phyloP scores from a whole-genome alignment of 1,140 invertebrate species.

The Eubasilissa regina region DNA sequence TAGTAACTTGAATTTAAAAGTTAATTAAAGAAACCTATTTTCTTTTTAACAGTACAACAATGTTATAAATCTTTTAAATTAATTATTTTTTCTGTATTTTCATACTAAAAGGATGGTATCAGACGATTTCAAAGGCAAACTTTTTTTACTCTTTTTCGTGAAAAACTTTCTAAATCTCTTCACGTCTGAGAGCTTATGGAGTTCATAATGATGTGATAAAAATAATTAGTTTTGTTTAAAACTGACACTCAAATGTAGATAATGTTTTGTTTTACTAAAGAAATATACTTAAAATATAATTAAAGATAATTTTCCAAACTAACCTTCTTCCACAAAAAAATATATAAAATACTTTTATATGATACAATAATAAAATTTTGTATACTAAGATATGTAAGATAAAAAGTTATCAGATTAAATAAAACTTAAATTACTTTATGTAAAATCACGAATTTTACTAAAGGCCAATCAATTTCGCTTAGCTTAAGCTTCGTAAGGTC shows the following conservation, averaged over 20 bases:
- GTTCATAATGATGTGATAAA: slow-evolving; percentile 5
- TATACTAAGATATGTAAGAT: too few relatives aligned
- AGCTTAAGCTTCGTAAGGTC: too few relatives aligned
- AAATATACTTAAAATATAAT: too few relatives aligned
- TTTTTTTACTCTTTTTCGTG: background rate
- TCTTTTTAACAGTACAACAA: background rate
- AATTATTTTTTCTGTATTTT: background rate
- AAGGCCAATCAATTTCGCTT: too few relatives aligned
- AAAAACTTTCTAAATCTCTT: slow-evolving; percentile 17
- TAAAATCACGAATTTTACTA: too few relatives aligned
- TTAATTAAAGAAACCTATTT: background rate
- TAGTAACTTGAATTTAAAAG: background rate
- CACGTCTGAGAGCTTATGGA: slow-evolving; percentile 17
- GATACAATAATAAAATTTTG: too few relatives aligned
- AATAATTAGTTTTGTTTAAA: slow-evolving; percentile 31
- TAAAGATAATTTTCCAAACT: too few relatives aligned
- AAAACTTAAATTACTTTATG: too few relatives aligned
- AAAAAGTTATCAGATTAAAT: too few relatives aligned
- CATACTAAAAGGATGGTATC: background rate
- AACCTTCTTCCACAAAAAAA: too few relatives aligned
- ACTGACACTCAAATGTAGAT: background rate
- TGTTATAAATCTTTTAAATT: background rate
- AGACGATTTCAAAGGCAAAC: slow-evolving; percentile 5
- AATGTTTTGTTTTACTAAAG: background rate
- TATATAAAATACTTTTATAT: too few relatives aligned